Evolutionary conservation across 2,797 vertebrate genomes (phyloP), one percentile per base, ranked within the genome.

Genomic region (Alcedo quadribrachys): DNA sequence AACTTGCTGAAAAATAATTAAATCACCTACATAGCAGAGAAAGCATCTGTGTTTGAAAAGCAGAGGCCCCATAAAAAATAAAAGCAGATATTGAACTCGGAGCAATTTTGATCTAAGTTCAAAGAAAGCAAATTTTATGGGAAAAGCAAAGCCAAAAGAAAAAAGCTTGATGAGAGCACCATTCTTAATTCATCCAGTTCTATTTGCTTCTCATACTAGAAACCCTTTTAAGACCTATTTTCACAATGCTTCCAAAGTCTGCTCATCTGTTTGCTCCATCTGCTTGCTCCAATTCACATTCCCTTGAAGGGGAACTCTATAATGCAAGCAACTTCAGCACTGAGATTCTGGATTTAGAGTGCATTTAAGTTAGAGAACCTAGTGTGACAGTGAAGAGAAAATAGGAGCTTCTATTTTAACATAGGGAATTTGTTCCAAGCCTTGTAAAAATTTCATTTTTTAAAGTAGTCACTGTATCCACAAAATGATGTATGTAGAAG

Each of bases 201-300:
- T 80, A 76, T 69, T 80, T 81, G 63, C 86, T 93, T 92, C 70
- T 60, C 43, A 75, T 40, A 83, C 32, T 50, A 76, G 92, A 94
- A 74, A 3, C 20, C 45, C 13, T 83, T 94, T 86, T 78, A 94
- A 94, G 93, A 63, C 57, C 85, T 79, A 86, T 94, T 92, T 95
- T 91, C 81, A 70, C 91, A 92, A 80, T 28, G 75, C 88, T 82
- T 66, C 60, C 37, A 33, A 86, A 88, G 67, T 73, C 86, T 92
- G 93, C 77, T 94, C 88, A 93, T 90, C 75, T 88, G 81, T 35
- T 60, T 90, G 78, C n/a, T 93, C 94, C 95, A 95, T 95, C 90
- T 96, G 93, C 51, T 82, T 42, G 88, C 71, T 94, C 88, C 88
- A 94, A 45, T 69, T 93, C 86, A 80, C 75, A 65, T 89, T 74